Base-by-base conservation (phyloP, 2,113 vertebrate species). In the Phaethon lepturus region DNA sequence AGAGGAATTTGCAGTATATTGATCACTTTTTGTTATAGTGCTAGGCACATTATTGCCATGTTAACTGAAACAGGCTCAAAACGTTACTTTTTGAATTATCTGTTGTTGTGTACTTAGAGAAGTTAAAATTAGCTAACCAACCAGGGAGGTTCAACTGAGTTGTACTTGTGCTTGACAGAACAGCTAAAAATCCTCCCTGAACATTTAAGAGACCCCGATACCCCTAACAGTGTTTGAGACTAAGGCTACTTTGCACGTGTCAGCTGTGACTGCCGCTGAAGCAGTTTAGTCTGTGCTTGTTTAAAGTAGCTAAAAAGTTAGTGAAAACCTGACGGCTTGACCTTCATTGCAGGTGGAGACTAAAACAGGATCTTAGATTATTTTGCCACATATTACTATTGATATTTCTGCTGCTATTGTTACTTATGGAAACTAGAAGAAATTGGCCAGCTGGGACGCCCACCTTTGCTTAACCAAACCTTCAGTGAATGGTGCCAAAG, bases 371-470 rank as follows among this genome's bases (percentile, higher is more conserved):
- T 12, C 13, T 86, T 7, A 8, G 38, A 35, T 31, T 64, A 10
- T 29, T 81, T 87, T 81, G 25, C 45, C n/a, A 17, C 2, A 0
- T 74, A 2, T 12, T 29, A 1, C 24, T 38, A 0, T 5, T 38
- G 28, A 2, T 58, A 25, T 83, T 85, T 69, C 67, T 83, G 47
- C 53, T 52, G 19, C 68, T 58, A 0, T 9, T 74, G 10, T 20
- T 56, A 20, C 23, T 66, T 7, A 3, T 6, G 16, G 31, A 33
- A 89, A 17, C 7, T 7, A 33, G n/a, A 47, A 68, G 44, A 71
- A 60, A 59, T 10, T 68, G 56, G 2, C 38, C 47, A 33, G 2
- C 9, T 40, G 15, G 23, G 38, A 18, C 20, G 10, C 53, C 45
- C 15, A 7, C 19, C 13, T 55, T 45, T 35, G 40, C 47, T 72